phyloP scores from a whole-genome alignment of 2,113 vertebrate genomes.

The Rafetus swinhoei region DNA sequence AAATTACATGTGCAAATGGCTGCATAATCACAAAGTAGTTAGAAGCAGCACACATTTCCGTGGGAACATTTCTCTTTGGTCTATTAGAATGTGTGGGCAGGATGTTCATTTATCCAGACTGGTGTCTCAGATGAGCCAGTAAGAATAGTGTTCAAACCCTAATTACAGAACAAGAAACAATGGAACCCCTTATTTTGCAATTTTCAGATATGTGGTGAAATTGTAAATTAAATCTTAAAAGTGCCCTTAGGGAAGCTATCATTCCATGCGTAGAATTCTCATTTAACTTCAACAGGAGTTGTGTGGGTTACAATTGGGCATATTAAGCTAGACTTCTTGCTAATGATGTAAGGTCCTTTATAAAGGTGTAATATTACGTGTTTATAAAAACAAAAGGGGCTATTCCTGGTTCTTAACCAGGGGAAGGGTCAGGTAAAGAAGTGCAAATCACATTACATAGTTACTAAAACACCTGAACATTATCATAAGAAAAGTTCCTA shows the following conservation, averaged over 20 bases:
- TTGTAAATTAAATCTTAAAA: not conserved
- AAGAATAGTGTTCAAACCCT: not conserved
- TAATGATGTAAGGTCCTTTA: not conserved
- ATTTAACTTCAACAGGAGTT: not conserved
- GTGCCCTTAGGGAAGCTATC: not conserved
- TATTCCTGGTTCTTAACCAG: too few species aligned
- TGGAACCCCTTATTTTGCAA: constrained; percentile 7
- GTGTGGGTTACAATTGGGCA: constrained; percentile 2
- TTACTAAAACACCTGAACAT: too few species aligned
- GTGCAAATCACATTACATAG: too few species aligned
- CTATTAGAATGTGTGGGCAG: not conserved
- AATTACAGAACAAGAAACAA: constrained; percentile 10
- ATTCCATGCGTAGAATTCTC: not conserved
- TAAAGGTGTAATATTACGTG: not conserved
- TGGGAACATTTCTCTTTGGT: constrained; percentile 27
- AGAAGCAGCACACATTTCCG: not conserved
- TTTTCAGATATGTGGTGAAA: not conserved
- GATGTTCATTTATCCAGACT: constrained; percentile 63
- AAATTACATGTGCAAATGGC: constrained; percentile 11
- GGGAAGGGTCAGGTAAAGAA: too few species aligned
- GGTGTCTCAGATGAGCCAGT: not conserved
- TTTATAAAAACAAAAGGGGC: constrained; percentile 7
- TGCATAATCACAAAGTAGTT: not conserved
- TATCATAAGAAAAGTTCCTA: not conserved
- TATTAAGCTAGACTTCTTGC: not conserved